phyloP scores from a whole-genome alignment of 2,797 vertebrate genomes.

The Aulostomus chinensis region DNA sequence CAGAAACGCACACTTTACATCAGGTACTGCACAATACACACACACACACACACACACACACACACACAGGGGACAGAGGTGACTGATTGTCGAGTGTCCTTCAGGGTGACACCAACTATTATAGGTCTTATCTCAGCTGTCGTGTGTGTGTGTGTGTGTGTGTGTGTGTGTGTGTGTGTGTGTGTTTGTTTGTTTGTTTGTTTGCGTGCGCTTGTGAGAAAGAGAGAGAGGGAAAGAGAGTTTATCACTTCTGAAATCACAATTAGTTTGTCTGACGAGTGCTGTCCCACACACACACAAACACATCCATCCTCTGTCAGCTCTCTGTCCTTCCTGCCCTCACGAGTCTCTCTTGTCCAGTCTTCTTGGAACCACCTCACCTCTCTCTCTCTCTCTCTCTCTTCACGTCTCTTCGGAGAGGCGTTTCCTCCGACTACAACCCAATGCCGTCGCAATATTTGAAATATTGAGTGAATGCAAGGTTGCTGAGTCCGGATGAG shows the following conservation, averaged over 20 bases:
- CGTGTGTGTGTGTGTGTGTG: conserved; percentile 18
- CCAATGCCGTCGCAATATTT: too few species aligned
- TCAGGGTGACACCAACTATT: conserved; percentile 35
- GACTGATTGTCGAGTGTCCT: conserved; percentile 42
- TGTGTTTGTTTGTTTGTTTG: conserved; percentile 23
- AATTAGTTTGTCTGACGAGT: conserved; percentile 30
- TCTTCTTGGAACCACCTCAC: conserved; percentile 3
- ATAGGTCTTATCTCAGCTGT: conserved; percentile 57
- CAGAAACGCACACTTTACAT: conserved; percentile 87
- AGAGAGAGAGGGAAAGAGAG: conserved; percentile 20
- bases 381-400: neutral
- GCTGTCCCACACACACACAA: too few species aligned
- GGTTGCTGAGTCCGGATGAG: too few species aligned
- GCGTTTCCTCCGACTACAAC: too few species aligned
- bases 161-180: conserved; percentile 5
- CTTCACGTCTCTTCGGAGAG: too few species aligned
- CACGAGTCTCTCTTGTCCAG: conserved; percentile 15
- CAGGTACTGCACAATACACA: conserved; percentile 53
- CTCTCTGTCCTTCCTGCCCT: conserved; percentile 18
- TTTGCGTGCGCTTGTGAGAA: too few species aligned
- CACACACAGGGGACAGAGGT: too few species aligned
- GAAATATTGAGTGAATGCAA: too few species aligned
- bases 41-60: conserved; percentile 9
- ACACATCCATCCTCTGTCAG: conserved; percentile 20
- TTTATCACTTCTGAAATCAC: conserved; percentile 50